Evolutionary conservation across 2,888 invertebrate genomes (phyloP), one percentile per base, ranked within the genome.

Genomic region (Hypena proboscidalis): DNA sequence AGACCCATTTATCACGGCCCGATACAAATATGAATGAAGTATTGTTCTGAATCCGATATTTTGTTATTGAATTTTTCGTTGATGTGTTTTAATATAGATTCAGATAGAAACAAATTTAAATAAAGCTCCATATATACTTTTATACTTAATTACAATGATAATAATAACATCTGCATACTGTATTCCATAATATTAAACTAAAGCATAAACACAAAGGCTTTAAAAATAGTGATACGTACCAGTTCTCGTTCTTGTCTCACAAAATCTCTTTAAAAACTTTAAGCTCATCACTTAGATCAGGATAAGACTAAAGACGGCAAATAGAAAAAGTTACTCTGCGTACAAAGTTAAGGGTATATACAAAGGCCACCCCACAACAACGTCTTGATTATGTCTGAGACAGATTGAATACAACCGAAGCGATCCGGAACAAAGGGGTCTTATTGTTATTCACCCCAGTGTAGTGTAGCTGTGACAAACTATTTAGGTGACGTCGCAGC

Each of bases 381-480:
- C 75, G 80, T 80, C 83, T 84, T 84, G 80, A 82, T 81, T 71
- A 69, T 75, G 81, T 85, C 83, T 80, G 69, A 60, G 68, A 68
- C 85, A 85, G 86, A 88, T 86, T 87, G 88, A 85, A 86, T 83
- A 82, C 77, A 77, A 77, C 80, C 71, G 70, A 77, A 73, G 73
- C 67, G 68, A 70, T 51, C 72, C 74, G 76, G 78, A 79, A 87
- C 84, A 85, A 84, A 80, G 83, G 85, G 83, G 74, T 77, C 83
- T 83, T 86, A 88, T 89, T 89, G 85, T 88, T 88, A 88, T 88
- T 85, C 88, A 88, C 87, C 89, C 88, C 80, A 74, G 74, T 74
- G 72, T 68, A 70, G 74, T 71, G 62, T 60, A 65, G 66, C 60
- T 66, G 72, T 79, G 82, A 85, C 86, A 82, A 80, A 82, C 83